A percentile compares a stretch with the other conserved stretches of the same genome.
Conservation (phyloP, 1,140 invertebrate genomes). For the Meloidogyne hapla region DNA sequence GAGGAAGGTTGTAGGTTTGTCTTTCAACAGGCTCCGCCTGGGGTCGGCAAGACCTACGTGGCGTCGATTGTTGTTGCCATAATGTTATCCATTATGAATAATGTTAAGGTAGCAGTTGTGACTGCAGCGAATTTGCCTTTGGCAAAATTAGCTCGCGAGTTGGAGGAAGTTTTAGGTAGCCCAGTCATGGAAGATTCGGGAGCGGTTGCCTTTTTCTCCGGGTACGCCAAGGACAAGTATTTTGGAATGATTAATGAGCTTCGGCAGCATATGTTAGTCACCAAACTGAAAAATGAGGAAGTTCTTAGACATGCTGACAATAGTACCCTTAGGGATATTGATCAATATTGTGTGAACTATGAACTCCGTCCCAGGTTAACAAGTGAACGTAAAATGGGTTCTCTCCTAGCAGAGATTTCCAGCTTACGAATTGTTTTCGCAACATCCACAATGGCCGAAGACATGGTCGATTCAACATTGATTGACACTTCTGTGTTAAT, state of each 20-base stretch:
- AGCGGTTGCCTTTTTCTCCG: slow-evolving; percentile 7
- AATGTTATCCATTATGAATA: not conserved
- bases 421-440: not conserved
- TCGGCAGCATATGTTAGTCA: not conserved
- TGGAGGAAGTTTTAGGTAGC: not conserved
- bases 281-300: not conserved
- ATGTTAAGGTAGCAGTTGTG: not conserved
- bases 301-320: not conserved
- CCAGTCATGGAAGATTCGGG: not conserved
- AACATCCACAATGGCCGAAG: not conserved
- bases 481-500: not conserved
- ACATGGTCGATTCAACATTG: not conserved
- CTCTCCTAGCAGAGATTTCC: not conserved
- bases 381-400: not conserved
- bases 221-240: slow-evolving; percentile 8
- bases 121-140: slow-evolving; percentile 11
- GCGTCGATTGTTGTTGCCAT: not conserved
- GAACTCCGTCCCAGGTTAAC: not conserved
- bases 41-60: not conserved
- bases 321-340: not conserved
- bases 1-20: not conserved
- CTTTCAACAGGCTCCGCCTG: not conserved
- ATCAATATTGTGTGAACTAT: not conserved
- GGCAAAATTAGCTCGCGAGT: not conserved
- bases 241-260: not conserved